A percentile compares a stretch with the other conserved stretches of the same genome.
Evolutionary conservation across 2,113 vertebrate genomes (phyloP).

Genomic region (Paedocypris sp.): DNA sequence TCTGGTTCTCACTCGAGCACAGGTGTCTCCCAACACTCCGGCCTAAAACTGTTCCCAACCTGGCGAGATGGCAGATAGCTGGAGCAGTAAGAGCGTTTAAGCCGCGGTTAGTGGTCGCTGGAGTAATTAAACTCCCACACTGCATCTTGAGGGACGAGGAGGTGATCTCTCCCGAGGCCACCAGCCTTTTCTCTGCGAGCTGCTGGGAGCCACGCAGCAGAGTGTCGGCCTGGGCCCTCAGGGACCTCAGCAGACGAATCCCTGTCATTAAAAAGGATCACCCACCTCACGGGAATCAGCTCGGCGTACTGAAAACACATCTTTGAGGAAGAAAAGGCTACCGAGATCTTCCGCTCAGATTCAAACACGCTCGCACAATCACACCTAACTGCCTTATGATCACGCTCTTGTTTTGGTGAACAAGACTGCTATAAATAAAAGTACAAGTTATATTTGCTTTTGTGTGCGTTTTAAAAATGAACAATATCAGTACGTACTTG

Average conservation of each 20-base stretch:
- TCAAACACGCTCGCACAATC: not conserved
- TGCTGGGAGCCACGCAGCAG: conserved; percentile 20
- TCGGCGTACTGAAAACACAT: conserved; percentile 28
- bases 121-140: conserved; percentile 39
- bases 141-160: conserved; percentile 24
- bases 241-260: conserved; percentile 36
- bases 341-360: not conserved
- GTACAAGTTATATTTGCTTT: no score
- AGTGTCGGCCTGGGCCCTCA: conserved; percentile 13
- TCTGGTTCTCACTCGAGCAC: not conserved
- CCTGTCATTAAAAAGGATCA: conserved; percentile 38
- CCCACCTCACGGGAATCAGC: conserved; percentile 26
- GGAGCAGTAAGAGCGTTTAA: conserved; percentile 6
- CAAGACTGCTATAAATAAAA: no score
- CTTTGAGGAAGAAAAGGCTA: conserved; percentile 27
- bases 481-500: no score
- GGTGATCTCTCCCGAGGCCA: conserved; percentile 24
- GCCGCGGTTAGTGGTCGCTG: conserved; percentile 15
- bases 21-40: not conserved
- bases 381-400: not conserved
- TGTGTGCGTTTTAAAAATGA: no score
- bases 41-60: conserved; percentile 7
- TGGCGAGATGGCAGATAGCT: conserved; percentile 1
- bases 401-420: not conserved
- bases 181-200: conserved; percentile 35